These are phyloP conservation scores for Botia kubotai DNA, from an alignment of 2,797 vertebrate genomes.

Conservation along the genomic window DNA sequence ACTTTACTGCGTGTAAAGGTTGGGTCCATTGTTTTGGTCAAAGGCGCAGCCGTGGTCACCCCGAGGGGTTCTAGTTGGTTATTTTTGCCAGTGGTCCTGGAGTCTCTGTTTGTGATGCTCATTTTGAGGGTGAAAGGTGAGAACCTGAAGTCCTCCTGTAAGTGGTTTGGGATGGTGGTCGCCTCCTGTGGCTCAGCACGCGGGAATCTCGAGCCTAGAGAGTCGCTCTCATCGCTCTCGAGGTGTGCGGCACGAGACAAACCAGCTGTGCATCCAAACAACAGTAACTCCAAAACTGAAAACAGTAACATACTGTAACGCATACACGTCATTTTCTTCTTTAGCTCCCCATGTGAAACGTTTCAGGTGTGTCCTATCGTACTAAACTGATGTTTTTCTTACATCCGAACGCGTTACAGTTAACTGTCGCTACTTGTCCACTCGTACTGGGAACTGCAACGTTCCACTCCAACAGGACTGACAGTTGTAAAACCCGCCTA, in stretches of 20 bases:
- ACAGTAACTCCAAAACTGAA: conserved; percentile 55
- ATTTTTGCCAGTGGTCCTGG: conserved; percentile 16
- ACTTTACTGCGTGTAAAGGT: conserved; percentile 21
- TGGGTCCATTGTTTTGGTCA: conserved; percentile 41
- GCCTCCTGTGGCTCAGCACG: conserved; percentile 45
- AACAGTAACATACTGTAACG: conserved; percentile 51
- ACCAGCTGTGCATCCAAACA: conserved; percentile 51
- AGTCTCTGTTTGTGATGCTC: conserved; percentile 18
- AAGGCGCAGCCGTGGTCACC: conserved; percentile 11
- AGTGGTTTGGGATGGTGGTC: conserved; percentile 52
- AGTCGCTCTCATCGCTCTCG: conserved; percentile 18
- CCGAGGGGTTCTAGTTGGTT: conserved; percentile 2
- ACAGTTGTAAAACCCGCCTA: conserved; percentile 46
- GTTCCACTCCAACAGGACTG: conserved; percentile 53
- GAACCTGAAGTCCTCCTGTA: conserved; percentile 47
- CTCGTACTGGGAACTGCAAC: conserved; percentile 10
- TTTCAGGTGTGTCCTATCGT: conserved; percentile 22
- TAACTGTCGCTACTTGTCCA: conserved; percentile 21
- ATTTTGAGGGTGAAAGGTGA: conserved; percentile 17
- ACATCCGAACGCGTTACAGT: neutral
- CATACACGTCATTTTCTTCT: conserved; percentile 47
- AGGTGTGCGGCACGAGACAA: conserved; percentile 21
- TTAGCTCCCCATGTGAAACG: conserved; percentile 52
- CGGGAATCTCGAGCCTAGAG: conserved; percentile 36
- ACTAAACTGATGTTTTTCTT: neutral